A percentile compares a stretch with the other conserved stretches of the same genome.
Conservation (phyloP, 2,797 vertebrate species). For the Lepilemur ruficaudatus region DNA sequence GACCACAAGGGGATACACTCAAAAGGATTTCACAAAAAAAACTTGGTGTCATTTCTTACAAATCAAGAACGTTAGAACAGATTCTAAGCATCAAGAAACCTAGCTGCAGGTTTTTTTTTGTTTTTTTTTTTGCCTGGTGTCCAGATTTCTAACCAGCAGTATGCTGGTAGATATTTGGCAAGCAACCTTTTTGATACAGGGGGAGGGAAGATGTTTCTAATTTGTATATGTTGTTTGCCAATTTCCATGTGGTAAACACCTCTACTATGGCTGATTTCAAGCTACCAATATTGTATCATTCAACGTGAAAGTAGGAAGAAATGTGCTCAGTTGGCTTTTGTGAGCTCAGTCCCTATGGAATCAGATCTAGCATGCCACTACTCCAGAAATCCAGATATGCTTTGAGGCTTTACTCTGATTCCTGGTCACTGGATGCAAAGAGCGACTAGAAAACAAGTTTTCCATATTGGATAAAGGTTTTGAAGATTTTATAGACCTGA, state of each 20-base stretch:
- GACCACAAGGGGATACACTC: neutral
- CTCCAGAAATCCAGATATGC: neutral
- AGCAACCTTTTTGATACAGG: neutral
- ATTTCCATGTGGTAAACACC: neutral
- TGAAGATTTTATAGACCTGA: neutral
- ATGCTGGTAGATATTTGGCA: neutral
- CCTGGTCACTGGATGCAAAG: neutral
- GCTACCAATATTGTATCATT: neutral
- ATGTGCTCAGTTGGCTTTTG: accelerated
- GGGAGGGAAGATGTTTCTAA: neutral
- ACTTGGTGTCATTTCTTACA: neutral
- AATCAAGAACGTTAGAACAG: neutral
- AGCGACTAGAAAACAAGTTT: neutral
- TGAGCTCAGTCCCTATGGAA: neutral
- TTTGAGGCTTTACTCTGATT: neutral
- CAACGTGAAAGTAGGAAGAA: neutral
- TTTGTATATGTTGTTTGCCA: neutral
- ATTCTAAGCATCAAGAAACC: neutral
- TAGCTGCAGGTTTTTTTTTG: neutral
- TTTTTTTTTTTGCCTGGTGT: neutral
- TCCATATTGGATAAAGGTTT: neutral
- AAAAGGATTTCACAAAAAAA: neutral
- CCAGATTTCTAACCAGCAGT: neutral
- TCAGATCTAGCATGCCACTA: accelerated
- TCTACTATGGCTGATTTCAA: neutral